Base-by-base conservation (phyloP, 2,888 invertebrate species). In the Argynnis bischoffii region DNA sequence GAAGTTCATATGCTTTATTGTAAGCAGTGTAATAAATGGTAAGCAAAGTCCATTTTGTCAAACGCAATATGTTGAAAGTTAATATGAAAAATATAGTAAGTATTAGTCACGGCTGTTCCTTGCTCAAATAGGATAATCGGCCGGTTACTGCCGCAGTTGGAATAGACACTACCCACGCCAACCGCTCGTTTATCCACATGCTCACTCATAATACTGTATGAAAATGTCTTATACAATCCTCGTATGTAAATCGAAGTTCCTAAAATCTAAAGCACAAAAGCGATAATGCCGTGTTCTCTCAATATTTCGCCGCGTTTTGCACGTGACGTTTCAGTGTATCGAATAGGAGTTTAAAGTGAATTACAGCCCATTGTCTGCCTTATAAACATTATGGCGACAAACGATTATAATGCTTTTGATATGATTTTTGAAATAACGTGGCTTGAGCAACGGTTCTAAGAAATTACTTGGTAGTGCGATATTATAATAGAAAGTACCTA, bases 151-250 rank as follows among this genome's bases (percentile, higher is more conserved):
- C 85, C 68, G 80, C 78, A 83, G 85, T 81, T 82, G 83, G 85
- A 91, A 91, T 91, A 89, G 89, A 88, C 87, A 86, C 81, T 79
- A 87, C 78, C 88, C 91, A 92, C 90, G 91, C 91, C 82, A 92
- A 87, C 85, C 79, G 87, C 84, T 91, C 90, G 87, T 92, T 91
- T 90, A 87, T 90, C 87, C 86, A 87, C 76, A 75, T 75, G 72
- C 74, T 72, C 73, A 64, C 67, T 69, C 68, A 47, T 69, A 68
- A 48, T 68, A 21, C 50, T 66, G 46, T 64, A 64, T 67, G 55
- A 61, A 67, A 67, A 51, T 70, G 47, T 67, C 48, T 57, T 21
- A 16, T 35, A 31, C 48, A 51, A 50, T 15, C 31, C 47, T 48
- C 55, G 31, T 31, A 64, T 48, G 64, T 55, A 55, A 55, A 64